Base-by-base conservation (phyloP, 2,888 invertebrate species). In the Drosophila algonquin region DNA sequence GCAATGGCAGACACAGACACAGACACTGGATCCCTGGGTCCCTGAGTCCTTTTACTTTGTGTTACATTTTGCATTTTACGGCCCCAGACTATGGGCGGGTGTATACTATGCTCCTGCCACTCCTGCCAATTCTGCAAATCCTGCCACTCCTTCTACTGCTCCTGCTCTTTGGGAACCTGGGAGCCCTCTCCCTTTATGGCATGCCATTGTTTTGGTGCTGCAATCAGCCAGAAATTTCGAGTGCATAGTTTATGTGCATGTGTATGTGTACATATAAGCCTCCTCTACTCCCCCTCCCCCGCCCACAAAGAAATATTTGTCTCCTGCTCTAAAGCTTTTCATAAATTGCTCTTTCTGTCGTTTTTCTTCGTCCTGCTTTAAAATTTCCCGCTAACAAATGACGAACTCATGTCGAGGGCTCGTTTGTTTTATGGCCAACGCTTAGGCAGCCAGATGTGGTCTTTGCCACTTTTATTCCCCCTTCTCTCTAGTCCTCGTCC, bases 381-480 rank as follows among this genome's bases (percentile, higher is more conserved):
- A 76, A 76, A 63, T 63, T 32, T 45, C 56, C 46, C 73, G 55
- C 65, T 48, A 83, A 63, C 76, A 76, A 79, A 87, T 89, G 88
- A 87, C 80, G 85, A 81, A 81, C 88, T 81, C 88, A 79, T 83
- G 82, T 77, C 75, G 82, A 81, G 79, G 75, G 83, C 82, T 85
- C 83, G 85, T 83, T 83, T 89, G 86, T 83, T 83, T 89, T 83
- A 83, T 77, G 86, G 52, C 73, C 63, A 70, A 54, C 65, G 83
- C 75, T 73, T 87, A 77, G 82, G 71, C 76, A 72, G 65, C 71
- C 82, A 82, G 81, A 85, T 84, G 79, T 46, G 67, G 40, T 40
- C 40, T 40, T 40, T 40, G 40, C 45, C 65, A 56, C 47, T 30
- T 32, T 53, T 62, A 70, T 45, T 70, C 73, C 61, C 58, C 58